Evolutionary conservation across 2,888 invertebrate genomes (phyloP).

Genomic region (Chironomus riparius): DNA sequence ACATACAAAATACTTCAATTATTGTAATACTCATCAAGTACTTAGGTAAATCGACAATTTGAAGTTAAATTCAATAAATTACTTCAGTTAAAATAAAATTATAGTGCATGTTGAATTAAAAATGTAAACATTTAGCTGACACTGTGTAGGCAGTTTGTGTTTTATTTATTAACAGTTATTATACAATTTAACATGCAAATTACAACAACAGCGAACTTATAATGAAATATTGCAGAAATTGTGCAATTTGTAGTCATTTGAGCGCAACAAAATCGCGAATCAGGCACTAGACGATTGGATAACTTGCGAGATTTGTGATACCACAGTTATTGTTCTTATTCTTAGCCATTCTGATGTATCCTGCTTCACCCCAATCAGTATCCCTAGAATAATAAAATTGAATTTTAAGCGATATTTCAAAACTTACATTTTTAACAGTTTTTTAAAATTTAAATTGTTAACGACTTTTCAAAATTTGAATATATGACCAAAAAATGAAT

Average conservation of each 20-base stretch:
- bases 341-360: slow-evolving; percentile 7
- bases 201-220: neutral
- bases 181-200: neutral
- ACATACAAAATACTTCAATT: no score
- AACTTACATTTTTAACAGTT: no score
- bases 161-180: neutral
- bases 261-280: neutral
- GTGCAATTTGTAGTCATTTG: neutral
- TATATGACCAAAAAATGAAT: no score
- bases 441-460: neutral
- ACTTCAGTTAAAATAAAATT: neutral
- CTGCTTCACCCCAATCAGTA: slow-evolving; percentile 14
- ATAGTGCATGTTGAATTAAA: neutral
- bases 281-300: slow-evolving; percentile 4
- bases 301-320: slow-evolving; percentile 1
- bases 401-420: neutral
- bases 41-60: neutral
- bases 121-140: neutral
- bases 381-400: neutral
- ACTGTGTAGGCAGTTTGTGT: neutral
- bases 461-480: neutral
- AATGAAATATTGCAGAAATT: slow-evolving; percentile 2
- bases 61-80: neutral
- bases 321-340: slow-evolving; percentile 12
- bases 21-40: neutral